These are phyloP conservation scores for Riptortus pedestris DNA, from an alignment of 1,140 invertebrate species.

Conservation along the genomic window DNA sequence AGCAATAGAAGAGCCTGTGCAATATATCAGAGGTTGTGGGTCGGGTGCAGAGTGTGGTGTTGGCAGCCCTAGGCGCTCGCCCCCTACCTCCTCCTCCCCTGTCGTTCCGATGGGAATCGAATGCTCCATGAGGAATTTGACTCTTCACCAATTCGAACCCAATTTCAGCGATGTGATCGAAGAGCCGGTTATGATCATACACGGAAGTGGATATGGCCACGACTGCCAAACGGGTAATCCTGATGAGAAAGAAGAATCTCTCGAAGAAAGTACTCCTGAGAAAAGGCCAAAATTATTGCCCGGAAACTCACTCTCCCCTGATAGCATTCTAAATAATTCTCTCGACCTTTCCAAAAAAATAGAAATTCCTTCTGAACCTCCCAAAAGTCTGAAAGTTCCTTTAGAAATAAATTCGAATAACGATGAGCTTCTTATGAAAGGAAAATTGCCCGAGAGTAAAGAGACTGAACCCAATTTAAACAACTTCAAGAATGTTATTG, in stretches of 20 bases:
- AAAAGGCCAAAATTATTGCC: slow-evolving; percentile 34
- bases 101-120: neutral
- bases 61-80: slow-evolving; percentile 44
- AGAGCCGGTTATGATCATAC: slow-evolving; percentile 56
- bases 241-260: slow-evolving; percentile 28
- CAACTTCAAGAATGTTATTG: no score
- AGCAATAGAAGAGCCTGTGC: slow-evolving; percentile 57
- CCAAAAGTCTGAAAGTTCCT: no score
- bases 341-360: no score
- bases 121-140: neutral
- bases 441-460: no score
- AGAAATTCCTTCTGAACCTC: no score
- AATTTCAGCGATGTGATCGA: slow-evolving; percentile 54
- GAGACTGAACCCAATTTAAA: no score
- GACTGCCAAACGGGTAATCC: slow-evolving; percentile 57
- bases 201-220: slow-evolving; percentile 55
- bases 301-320: slow-evolving; percentile 33
- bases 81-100: neutral
- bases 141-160: neutral
- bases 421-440: no score
- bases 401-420: no score
- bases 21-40: slow-evolving; percentile 60
- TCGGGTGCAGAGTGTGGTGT: slow-evolving; percentile 55
- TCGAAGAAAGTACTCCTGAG: slow-evolving; percentile 7
- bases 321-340: neutral